Evolutionary conservation across 2,113 vertebrate species (phyloP).

Genomic region (Oxygymnocypris stewartii): DNA sequence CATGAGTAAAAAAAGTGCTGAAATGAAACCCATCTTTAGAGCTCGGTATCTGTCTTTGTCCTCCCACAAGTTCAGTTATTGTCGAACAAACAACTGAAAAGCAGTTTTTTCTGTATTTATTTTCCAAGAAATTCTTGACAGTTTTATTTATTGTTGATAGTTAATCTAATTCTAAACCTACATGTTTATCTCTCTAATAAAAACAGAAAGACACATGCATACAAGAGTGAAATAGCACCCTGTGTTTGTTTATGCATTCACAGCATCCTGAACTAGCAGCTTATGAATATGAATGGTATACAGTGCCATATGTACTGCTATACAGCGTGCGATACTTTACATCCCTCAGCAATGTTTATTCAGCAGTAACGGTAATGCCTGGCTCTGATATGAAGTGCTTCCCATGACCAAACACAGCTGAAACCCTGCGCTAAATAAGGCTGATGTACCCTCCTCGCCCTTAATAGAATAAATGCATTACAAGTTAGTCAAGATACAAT

Average conservation of each 20-base stretch:
- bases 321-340: neutral
- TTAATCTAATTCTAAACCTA: neutral
- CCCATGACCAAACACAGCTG: slow-evolving; percentile 16
- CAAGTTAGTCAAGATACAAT: neutral
- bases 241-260: slow-evolving; percentile 9
- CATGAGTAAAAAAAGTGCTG: neutral
- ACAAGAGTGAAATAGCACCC: neutral
- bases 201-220: neutral
- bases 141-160: neutral
- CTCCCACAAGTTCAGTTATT: neutral
- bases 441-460: neutral
- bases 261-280: neutral
- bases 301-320: neutral
- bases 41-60: neutral
- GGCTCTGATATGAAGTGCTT: neutral
- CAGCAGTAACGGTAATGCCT: neutral
- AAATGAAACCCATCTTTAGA: neutral
- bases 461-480: slow-evolving; percentile 5
- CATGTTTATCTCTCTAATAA: neutral
- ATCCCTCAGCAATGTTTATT: slow-evolving; percentile 19
- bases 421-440: slow-evolving; percentile 13
- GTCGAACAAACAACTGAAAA: neutral
- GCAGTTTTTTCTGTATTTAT: neutral
- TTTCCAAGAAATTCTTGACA: neutral
- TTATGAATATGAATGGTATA: slow-evolving; percentile 21